Base-by-base conservation (phyloP, 2,797 vertebrate species). In the Dendrocincla fuliginosa region DNA sequence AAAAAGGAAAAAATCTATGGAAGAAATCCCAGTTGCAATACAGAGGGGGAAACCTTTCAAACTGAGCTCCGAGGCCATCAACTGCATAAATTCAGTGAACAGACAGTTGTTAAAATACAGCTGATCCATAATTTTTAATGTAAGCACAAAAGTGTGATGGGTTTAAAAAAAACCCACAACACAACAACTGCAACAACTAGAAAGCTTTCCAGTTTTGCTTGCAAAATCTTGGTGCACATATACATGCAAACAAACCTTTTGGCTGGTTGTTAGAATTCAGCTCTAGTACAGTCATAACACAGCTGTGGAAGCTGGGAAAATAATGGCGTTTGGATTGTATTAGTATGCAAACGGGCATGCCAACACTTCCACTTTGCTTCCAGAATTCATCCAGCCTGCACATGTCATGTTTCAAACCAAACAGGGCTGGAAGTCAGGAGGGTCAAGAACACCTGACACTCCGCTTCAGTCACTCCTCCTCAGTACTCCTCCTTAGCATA, bases 201-300 rank as follows among this genome's bases (percentile, higher is more conserved):
- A 94, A 94, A 94, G 88, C 90, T 86, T 90, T 87, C 81, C 91
- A 95, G 84, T 91, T 91, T 94, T 85, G 65, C 93, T 95, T 89
- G 85, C 87, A 95, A 97, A 97, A 89, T 87, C 75, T 87, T 22
- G 3, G 74, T 79, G 81, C 83, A 85, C 84, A 53, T 64, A 90
- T 33, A 84, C 87, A 86, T 8, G 69, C 94, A 96, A 97, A 97
- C 84, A 97, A 97, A 94, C 94, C 97, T 96, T 97, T 95, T 90
- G 90, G 89, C 86, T 94, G 94, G 89, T 95, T 97, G 93, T 97
- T 96, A 97, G 95, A 97, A 97, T 96, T 97, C 94, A 95, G 87
- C 93, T 95, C 96, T 87, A 94, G 95, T 96, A 95, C 84, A 96
- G 87, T 94, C 94, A 96, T 95, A 97, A 97, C 90, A 93, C 95